Percentiles rank a stretch among this genome's conserved stretches.
Evolutionary conservation across 2,888 invertebrate genomes (phyloP).

Genomic region (Suillia variegata): DNA sequence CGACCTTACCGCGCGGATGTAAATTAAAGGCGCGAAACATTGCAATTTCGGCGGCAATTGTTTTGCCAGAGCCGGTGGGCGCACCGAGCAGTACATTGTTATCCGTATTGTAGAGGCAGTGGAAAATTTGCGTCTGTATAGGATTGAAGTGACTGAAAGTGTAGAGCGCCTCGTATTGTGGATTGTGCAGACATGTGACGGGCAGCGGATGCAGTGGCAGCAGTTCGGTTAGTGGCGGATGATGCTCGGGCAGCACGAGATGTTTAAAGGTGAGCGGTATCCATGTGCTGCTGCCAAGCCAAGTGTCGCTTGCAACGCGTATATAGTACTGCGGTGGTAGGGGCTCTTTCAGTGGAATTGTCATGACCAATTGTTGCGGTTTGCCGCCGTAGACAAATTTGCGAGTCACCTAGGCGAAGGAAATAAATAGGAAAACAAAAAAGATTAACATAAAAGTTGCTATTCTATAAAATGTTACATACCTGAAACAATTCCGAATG

Average conservation of each 20-base stretch:
- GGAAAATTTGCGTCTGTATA: slow-evolving; percentile 97
- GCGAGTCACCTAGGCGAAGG: slow-evolving; percentile 35
- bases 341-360: slow-evolving; percentile 91
- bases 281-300: slow-evolving; percentile 68
- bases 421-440: neutral
- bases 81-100: slow-evolving; percentile 92
- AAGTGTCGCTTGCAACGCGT: slow-evolving; percentile 81
- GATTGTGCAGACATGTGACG: slow-evolving; percentile 78
- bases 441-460: too few relatives aligned
- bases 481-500: slow-evolving; percentile 88
- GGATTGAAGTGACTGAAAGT: slow-evolving; percentile 96
- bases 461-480: neutral
- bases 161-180: slow-evolving; percentile 80
- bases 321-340: slow-evolving; percentile 92
- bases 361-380: slow-evolving; percentile 86
- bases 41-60: slow-evolving; percentile 96
- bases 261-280: slow-evolving; percentile 78
- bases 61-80: slow-evolving; percentile 88
- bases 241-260: slow-evolving; percentile 86
- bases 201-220: slow-evolving; percentile 90
- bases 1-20: slow-evolving; percentile 82
- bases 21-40: slow-evolving; percentile 89
- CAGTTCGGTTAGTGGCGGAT: slow-evolving; percentile 92
- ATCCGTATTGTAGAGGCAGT: slow-evolving; percentile 93
- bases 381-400: slow-evolving; percentile 73